Percentiles rank a stretch among this genome's conserved stretches.
phyloP scores from a whole-genome alignment of 2,113 vertebrate genomes.

The Antechinus flavipes region DNA sequence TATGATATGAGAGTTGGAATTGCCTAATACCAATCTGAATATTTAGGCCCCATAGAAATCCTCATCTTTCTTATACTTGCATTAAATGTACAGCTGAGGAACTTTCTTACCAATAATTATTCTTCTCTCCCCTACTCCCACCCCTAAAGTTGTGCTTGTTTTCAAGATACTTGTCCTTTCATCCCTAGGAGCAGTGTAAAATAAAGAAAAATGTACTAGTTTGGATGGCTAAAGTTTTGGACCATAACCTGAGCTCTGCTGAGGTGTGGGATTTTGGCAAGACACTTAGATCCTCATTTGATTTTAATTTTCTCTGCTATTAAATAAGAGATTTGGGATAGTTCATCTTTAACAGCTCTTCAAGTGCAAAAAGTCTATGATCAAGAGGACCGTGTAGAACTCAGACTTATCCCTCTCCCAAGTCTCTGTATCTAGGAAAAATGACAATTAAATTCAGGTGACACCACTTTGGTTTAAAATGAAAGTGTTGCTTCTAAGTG shows the following conservation, averaged over 20 bases:
- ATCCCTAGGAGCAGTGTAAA: not conserved
- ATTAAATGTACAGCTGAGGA: not conserved
- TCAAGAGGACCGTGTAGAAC: not conserved
- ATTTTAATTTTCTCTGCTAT: not conserved
- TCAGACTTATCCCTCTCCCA: not conserved
- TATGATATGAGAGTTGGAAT: slow-evolving; percentile 34
- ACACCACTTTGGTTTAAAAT: slow-evolving; percentile 46
- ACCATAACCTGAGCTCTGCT: not conserved
- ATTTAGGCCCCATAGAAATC: slow-evolving; percentile 35
- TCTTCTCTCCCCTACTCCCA: not conserved
- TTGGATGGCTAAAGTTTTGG: not conserved
- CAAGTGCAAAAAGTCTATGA: not conserved
- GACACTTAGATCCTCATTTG: not conserved
- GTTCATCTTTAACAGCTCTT: not conserved
- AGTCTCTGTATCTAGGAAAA: slow-evolving; percentile 5
- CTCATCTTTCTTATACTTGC: not conserved
- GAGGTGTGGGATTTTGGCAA: not conserved
- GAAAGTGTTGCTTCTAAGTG: slow-evolving; percentile 1
- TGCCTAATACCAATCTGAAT: slow-evolving; percentile 20
- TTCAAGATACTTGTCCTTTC: slow-evolving; percentile 37
- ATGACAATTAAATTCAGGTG: slow-evolving; percentile 27
- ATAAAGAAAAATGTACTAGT: not conserved
- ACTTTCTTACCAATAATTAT: not conserved
- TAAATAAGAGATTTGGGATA: not conserved
- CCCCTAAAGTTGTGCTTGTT: not conserved